These are phyloP conservation scores for Strigamia transsilvanica DNA, from an alignment of 2,888 invertebrate species.

Conservation along the genomic window DNA sequence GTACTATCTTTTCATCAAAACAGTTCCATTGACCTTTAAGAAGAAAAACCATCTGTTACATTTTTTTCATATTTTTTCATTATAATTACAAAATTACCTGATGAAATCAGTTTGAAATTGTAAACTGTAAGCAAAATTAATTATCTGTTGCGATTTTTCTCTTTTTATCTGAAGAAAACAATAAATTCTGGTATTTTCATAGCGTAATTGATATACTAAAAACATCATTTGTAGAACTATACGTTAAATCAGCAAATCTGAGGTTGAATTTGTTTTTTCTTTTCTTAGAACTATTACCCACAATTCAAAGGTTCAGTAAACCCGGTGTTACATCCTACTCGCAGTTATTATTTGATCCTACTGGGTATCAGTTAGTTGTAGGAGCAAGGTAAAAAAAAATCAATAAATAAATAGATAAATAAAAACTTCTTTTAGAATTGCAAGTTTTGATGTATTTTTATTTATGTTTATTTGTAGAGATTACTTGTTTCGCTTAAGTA, in stretches of 20 bases:
- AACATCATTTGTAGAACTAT: background rate
- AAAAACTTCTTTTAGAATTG: background rate
- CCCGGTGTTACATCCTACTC: conserved; percentile 78
- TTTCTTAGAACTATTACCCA: conserved; percentile 37
- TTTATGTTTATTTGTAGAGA: conserved; percentile 71
- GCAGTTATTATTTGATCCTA: conserved; percentile 85
- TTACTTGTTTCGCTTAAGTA: conserved; percentile 79
- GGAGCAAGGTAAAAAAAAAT: conserved; percentile 80
- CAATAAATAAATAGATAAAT: no score
- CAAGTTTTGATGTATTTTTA: background rate
- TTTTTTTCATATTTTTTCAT: background rate
- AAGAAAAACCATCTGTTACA: conserved; percentile 36
- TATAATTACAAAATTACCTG: background rate
- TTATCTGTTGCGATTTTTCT: conserved; percentile 3
- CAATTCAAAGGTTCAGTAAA: conserved; percentile 17
- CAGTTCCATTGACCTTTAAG: conserved; percentile 33
- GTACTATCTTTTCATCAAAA: conserved; percentile 15
- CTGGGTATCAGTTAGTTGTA: conserved; percentile 85
- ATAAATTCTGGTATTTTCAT: background rate
- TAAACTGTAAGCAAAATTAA: conserved; percentile 5
- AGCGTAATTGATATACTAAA: background rate
- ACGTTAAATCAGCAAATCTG: background rate
- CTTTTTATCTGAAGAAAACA: background rate
- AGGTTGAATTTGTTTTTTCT: background rate
- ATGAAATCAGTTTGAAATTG: conserved; percentile 12